A percentile compares a stretch with the other conserved stretches of the same genome.
phyloP scores from a whole-genome alignment of 2,888 invertebrate genomes.

The Creontiades dilutus region DNA sequence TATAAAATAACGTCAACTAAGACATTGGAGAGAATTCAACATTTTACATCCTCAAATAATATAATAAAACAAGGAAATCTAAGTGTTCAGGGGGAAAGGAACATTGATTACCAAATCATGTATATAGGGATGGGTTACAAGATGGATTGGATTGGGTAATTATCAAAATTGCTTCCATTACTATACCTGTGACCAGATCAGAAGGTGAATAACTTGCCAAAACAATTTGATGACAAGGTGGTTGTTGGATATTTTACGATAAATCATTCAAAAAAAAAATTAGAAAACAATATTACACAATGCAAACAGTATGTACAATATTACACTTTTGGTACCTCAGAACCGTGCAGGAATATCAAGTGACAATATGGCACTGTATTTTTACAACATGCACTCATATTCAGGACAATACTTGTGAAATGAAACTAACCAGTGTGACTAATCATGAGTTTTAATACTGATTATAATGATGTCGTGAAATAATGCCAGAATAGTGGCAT shows the following conservation, averaged over 20 bases:
- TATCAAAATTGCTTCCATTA: background rate
- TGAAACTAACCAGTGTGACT: constrained; percentile 66
- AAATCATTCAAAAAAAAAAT: constrained; percentile 40
- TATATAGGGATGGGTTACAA: background rate
- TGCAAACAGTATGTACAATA: constrained; percentile 62
- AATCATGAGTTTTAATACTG: constrained; percentile 69
- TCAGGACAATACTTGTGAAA: constrained; percentile 64
- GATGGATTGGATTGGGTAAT: background rate
- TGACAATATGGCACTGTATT: constrained; percentile 67
- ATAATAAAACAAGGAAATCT: background rate
- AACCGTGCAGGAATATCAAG: constrained; percentile 67
- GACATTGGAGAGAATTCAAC: too few species aligned
- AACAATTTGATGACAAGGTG: background rate
- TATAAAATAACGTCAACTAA: background rate
- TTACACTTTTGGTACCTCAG: constrained; percentile 65
- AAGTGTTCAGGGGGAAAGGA: background rate
- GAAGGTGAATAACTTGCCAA: constrained; percentile 20
- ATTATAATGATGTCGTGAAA: constrained; percentile 67
- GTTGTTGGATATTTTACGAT: background rate
- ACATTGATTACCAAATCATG: background rate
- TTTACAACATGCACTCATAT: constrained; percentile 68
- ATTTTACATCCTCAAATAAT: background rate
- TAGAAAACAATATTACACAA: constrained; percentile 43
- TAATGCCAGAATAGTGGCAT: constrained; percentile 58
- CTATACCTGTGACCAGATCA: constrained; percentile 5